Evolutionary conservation across 2,888 invertebrate genomes (phyloP).

Genomic region (Polyommatus icarus): DNA sequence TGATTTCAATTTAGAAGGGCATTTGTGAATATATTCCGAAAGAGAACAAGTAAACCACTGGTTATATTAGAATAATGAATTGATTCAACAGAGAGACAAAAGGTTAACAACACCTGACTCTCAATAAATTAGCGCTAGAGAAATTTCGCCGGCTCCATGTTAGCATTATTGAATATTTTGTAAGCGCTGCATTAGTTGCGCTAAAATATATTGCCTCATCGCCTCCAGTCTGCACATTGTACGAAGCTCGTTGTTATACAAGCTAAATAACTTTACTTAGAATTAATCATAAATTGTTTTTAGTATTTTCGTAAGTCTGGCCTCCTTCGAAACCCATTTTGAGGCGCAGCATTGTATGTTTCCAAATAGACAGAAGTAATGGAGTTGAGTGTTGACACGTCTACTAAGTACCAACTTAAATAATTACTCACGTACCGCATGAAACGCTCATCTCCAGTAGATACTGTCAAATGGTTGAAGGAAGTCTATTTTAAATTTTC

Average conservation of each 20-base stretch:
- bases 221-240: slow-evolving; percentile 9
- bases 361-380: slow-evolving; percentile 9
- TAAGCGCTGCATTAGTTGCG: slow-evolving; percentile 18
- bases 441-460: neutral
- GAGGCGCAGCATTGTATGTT: neutral
- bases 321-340: neutral
- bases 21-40: slow-evolving; percentile 68
- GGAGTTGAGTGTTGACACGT: slow-evolving; percentile 9
- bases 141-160: neutral
- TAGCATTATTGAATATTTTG: slow-evolving; percentile 19
- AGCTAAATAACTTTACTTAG: slow-evolving; percentile 8
- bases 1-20: slow-evolving; percentile 76
- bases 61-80: slow-evolving; percentile 57
- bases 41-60: slow-evolving; percentile 58
- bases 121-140: slow-evolving; percentile 29
- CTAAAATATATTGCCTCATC: slow-evolving; percentile 11
- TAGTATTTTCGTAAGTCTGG: neutral
- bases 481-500: neutral
- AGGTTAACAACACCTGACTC: slow-evolving; percentile 41
- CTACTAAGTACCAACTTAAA: slow-evolving; percentile 14
- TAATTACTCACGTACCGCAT: slow-evolving; percentile 19
- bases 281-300: slow-evolving; percentile 11
- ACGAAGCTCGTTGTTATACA: neutral
- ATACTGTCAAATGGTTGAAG: neutral
- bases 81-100: slow-evolving; percentile 49